These are phyloP conservation scores for Larimichthys polyactis DNA, from an alignment of 2,113 vertebrate species.

Conservation along the genomic window DNA sequence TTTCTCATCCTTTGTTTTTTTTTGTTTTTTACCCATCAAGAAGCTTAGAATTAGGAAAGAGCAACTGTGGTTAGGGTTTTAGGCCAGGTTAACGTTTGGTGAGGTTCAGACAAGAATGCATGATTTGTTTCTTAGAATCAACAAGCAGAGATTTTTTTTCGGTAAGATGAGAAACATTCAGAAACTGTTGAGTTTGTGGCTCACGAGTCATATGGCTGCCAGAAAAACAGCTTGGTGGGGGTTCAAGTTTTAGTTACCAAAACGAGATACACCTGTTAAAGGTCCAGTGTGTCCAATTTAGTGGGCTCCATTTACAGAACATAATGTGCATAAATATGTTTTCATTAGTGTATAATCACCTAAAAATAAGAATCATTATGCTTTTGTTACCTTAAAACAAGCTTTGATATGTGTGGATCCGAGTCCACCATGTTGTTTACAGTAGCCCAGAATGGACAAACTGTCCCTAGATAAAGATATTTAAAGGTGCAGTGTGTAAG, in stretches of 20 bases:
- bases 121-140: conserved; percentile 39
- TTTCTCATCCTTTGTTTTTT: neutral
- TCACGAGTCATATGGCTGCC: conserved; percentile 16
- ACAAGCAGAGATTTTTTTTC: conserved; percentile 30
- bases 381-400: no score
- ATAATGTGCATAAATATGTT: no score
- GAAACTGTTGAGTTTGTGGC: conserved; percentile 30
- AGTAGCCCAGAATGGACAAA: no score
- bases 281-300: no score
- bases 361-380: no score
- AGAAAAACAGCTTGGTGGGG: conserved; percentile 29
- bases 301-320: no score
- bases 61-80: conserved; percentile 17
- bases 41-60: conserved; percentile 24
- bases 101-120: conserved; percentile 33
- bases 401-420: no score
- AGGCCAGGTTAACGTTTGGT: conserved; percentile 31
- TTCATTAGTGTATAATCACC: no score
- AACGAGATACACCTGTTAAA: conserved; percentile 38
- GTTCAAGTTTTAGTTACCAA: neutral
- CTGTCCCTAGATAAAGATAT: no score
- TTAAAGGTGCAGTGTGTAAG: no score
- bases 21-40: neutral
- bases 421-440: no score
- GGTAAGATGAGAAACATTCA: conserved; percentile 31